These are phyloP conservation scores for Uropsilus gracilis DNA, from an alignment of 2,113 vertebrate genomes.

Conservation along the genomic window DNA sequence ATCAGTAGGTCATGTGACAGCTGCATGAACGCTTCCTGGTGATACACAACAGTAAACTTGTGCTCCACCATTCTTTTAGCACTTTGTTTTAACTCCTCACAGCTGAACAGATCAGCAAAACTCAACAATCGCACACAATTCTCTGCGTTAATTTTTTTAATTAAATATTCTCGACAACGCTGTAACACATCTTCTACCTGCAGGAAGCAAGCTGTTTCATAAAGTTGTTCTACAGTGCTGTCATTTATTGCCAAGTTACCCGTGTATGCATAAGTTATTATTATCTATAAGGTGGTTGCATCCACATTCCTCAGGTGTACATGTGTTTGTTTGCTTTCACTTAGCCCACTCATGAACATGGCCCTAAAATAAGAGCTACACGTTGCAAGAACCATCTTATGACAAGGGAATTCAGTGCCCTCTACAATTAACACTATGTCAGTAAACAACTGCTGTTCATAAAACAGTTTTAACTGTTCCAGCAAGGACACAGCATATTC, in stretches of 20 bases:
- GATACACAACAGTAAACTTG: constrained; percentile 97
- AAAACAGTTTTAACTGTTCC: constrained; percentile 98
- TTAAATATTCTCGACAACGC: constrained; percentile 95
- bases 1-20: constrained; percentile 97
- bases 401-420: constrained; percentile 97
- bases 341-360: constrained; percentile 99
- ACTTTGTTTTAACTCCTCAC: constrained; percentile 96
- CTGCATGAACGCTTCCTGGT: constrained; percentile 97
- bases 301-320: constrained; percentile 97
- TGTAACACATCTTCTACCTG: constrained; percentile 98
- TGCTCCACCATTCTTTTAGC: constrained; percentile 99
- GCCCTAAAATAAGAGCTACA: constrained; percentile 99
- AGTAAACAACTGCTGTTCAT: constrained; percentile 97
- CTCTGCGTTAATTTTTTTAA: constrained; percentile 98
- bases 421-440: constrained; percentile 98
- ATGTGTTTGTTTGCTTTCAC: constrained; percentile 98
- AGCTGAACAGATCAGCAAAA: constrained; percentile 98
- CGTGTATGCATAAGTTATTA: constrained; percentile 98
- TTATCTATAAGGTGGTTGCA: constrained; percentile 94
- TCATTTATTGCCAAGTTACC: constrained; percentile 96
- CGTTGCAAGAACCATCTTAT: constrained; percentile 99
- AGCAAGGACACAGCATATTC: constrained; percentile 98
- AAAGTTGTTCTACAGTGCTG: constrained; percentile 97
- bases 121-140: constrained; percentile 97
- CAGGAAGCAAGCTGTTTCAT: constrained; percentile 98